Evolutionary conservation across 2,113 vertebrate species (phyloP).

Genomic region (Emydura subglobosa): DNA sequence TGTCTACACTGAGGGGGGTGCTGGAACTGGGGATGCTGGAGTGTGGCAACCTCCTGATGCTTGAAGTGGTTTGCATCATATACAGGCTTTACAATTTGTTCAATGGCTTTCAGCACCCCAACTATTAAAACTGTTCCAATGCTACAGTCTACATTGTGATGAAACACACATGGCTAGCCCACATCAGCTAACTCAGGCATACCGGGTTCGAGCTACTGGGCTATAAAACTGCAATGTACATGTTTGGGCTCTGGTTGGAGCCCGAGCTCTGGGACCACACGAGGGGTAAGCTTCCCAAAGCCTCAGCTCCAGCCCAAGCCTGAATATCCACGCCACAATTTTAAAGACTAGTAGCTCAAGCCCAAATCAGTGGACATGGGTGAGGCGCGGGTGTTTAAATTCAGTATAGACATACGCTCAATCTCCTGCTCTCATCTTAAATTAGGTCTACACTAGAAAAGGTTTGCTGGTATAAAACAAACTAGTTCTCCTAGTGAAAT

Average conservation of each 20-base stretch:
- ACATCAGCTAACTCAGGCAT: neutral
- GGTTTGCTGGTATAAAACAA: neutral
- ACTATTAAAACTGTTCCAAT: neutral
- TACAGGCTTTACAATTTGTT: neutral
- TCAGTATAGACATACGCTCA: neutral
- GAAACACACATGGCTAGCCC: neutral
- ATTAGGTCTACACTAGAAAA: neutral
- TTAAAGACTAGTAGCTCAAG: no score
- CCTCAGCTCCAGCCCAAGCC: no score
- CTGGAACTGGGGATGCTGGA: neutral
- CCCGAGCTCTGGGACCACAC: no score
- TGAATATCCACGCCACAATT: no score
- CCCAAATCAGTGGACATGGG: no score
- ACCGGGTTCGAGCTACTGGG: neutral
- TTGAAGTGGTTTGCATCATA: neutral
- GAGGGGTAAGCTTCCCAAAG: no score
- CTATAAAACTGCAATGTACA: no score
- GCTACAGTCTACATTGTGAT: neutral
- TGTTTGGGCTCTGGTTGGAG: no score
- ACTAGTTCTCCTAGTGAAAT: no score
- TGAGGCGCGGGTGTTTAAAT: no score
- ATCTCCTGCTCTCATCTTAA: neutral
- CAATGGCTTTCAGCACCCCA: neutral
- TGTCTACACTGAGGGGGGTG: neutral
- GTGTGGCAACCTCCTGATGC: neutral